phyloP scores from a whole-genome alignment of 2,888 invertebrate genomes.

The Macrophya annulata region DNA sequence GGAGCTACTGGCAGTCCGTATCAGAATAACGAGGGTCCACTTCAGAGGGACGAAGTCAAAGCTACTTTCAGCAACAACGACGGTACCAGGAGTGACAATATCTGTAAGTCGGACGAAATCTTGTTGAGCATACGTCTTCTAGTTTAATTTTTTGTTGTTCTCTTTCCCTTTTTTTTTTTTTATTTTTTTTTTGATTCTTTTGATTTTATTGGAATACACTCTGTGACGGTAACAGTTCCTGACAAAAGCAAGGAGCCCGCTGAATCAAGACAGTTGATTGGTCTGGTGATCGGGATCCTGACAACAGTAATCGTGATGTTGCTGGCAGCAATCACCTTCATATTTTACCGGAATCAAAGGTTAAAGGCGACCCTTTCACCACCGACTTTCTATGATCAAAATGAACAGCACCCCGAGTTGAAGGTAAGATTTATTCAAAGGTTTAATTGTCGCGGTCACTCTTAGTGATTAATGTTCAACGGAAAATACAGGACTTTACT shows the following conservation, averaged over 20 bases:
- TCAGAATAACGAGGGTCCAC: conserved; percentile 83
- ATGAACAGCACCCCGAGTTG: conserved; percentile 72
- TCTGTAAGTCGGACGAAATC: conserved; percentile 71
- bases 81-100: conserved; percentile 66
- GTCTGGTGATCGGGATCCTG: conserved; percentile 86
- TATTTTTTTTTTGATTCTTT: conserved; percentile 66
- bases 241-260: conserved; percentile 81
- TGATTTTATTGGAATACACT: conserved; percentile 62
- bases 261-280: conserved; percentile 84
- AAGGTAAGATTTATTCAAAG: conserved; percentile 67
- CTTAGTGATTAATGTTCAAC: conserved; percentile 24
- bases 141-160: conserved; percentile 13
- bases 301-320: conserved; percentile 88
- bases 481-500: background rate
- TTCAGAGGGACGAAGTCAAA: conserved; percentile 87
- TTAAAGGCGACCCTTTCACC: conserved; percentile 78
- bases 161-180: background rate
- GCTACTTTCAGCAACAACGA: conserved; percentile 81
- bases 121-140: background rate
- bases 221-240: conserved; percentile 73
- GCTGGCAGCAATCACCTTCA: conserved; percentile 86
- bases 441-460: conserved; percentile 37
- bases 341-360: conserved; percentile 85
- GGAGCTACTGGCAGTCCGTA: conserved; percentile 80
- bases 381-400: conserved; percentile 73